Evolutionary conservation across 2,888 invertebrate species (phyloP).

Genomic region (Drosophila meridionalis): DNA sequence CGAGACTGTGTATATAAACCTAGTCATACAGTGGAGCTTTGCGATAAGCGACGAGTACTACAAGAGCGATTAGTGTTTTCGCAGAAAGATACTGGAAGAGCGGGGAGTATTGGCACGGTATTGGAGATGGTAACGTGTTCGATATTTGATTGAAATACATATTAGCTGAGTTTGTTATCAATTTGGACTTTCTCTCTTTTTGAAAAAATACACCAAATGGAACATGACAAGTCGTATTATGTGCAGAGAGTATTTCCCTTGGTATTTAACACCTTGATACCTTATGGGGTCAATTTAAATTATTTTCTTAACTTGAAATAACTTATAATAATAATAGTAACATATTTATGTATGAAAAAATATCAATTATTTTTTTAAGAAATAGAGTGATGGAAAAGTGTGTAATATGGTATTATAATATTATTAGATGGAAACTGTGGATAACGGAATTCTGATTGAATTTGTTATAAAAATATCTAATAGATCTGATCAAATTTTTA

Average conservation of each 20-base stretch:
- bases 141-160: background rate
- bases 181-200: background rate
- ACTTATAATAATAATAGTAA: too few relatives aligned
- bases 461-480: too few relatives aligned
- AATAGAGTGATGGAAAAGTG: too few relatives aligned
- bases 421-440: too few relatives aligned
- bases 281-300: background rate
- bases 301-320: too few relatives aligned
- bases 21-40: conserved; percentile 37
- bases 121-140: background rate
- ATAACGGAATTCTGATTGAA: too few relatives aligned
- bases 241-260: conserved; percentile 1
- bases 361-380: too few relatives aligned
- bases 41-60: conserved; percentile 30
- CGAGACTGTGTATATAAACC: conserved; percentile 39
- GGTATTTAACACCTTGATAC: background rate
- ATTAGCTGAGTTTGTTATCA: background rate
- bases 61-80: conserved; percentile 17
- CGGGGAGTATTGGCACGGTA: background rate
- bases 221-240: background rate
- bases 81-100: background rate
- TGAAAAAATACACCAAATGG: background rate
- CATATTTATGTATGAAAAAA: too few relatives aligned
- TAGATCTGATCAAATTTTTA: too few relatives aligned
- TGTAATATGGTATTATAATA: too few relatives aligned